Evolutionary conservation across 2,113 vertebrate genomes (phyloP).

Genomic region (Sterrhoptilus dennistouni): DNA sequence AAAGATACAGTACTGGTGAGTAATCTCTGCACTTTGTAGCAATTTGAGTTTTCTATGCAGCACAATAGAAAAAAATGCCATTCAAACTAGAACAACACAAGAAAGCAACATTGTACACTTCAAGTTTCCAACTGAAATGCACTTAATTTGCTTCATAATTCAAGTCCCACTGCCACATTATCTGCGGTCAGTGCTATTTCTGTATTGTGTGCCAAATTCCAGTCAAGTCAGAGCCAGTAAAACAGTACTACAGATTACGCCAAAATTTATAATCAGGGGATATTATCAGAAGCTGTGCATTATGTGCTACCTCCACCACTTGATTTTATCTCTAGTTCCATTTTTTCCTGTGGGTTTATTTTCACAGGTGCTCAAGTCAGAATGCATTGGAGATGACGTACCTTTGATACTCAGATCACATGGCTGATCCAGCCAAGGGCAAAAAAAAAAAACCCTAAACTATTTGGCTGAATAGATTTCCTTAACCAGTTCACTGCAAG

Average conservation of each 20-base stretch:
- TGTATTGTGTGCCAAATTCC: background rate
- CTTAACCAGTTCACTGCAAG: background rate
- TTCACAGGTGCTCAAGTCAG: background rate
- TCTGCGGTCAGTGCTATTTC: background rate
- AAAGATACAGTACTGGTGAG: slow-evolving; percentile 48
- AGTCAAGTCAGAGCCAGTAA: background rate
- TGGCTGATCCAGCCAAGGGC: background rate
- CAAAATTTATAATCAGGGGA: background rate
- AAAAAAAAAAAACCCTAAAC: background rate
- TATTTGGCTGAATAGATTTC: background rate
- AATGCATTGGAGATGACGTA: background rate
- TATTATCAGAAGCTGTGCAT: background rate
- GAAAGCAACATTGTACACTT: background rate
- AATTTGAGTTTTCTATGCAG: slow-evolving; percentile 18
- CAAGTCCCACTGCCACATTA: background rate
- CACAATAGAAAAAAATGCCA: background rate
- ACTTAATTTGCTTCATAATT: background rate
- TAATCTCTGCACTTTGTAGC: background rate
- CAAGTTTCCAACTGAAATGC: background rate
- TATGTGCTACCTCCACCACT: background rate
- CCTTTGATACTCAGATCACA: background rate
- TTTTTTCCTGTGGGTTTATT: background rate
- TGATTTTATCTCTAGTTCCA: background rate
- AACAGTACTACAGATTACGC: background rate
- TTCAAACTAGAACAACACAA: background rate